Evolutionary conservation across 2,888 invertebrate species (phyloP).

Genomic region (Colostygia pectinataria): DNA sequence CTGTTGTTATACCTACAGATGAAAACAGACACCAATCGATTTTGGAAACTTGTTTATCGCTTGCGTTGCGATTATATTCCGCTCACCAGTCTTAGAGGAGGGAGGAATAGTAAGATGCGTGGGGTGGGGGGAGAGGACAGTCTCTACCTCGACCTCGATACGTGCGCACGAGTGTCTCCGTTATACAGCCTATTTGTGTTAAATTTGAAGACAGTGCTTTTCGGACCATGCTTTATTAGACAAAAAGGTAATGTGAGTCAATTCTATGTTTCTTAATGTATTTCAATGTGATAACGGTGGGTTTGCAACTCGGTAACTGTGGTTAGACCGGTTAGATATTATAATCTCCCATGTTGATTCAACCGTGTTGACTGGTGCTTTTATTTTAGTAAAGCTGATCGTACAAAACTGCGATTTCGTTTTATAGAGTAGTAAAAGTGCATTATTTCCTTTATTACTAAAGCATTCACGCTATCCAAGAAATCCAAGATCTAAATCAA

Average conservation of each 20-base stretch:
- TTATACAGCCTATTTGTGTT: constrained; percentile 30
- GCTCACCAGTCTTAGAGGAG: constrained; percentile 6
- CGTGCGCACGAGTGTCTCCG: constrained; percentile 30
- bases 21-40: neutral
- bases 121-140: constrained; percentile 21
- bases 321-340: constrained; percentile 35
- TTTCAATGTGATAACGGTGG: neutral
- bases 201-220: constrained; percentile 10
- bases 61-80: constrained; percentile 4
- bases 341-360: constrained; percentile 23
- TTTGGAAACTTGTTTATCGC: constrained; percentile 1
- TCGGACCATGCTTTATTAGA: constrained; percentile 24
- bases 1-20: neutral
- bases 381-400: constrained; percentile 25
- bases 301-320: constrained; percentile 12
- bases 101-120: constrained; percentile 1
- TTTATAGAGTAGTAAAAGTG: no score
- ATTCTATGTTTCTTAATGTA: neutral
- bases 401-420: constrained; percentile 9
- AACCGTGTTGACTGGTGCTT: constrained; percentile 32
- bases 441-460: no score
- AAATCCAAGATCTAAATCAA: no score
- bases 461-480: no score
- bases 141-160: constrained; percentile 18
- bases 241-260: constrained; percentile 22